Base-by-base conservation (phyloP, 1,140 invertebrate species). In the Drosophila rhopaloa region DNA sequence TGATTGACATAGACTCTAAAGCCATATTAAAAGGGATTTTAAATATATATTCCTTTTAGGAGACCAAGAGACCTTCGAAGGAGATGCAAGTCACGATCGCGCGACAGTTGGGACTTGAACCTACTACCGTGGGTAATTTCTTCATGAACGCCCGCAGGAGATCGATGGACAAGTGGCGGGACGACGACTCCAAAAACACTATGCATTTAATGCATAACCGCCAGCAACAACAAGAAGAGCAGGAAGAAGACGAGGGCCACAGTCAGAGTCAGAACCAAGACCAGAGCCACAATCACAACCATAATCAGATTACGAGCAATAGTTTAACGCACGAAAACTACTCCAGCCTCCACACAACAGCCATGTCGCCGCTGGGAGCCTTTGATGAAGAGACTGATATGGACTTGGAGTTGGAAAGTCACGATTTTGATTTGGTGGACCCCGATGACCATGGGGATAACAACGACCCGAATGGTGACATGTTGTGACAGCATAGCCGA, bases 1-100 rank as follows among this genome's bases (percentile, higher is more conserved):
- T 24, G 24, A 4, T 24, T 24, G 24, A 32, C 5, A 32, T 32
- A 7, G 6, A 32, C 6, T 8, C 6, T 32, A 7, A 32, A 32
- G 7, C 6, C 7, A 32, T 32, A 7, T 32, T 29, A n/a, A 50
- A 16, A 14, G 40, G 8, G 3, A 27, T n/a, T 32, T 13, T 27
- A n/a, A 19, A 32, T 38, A 93, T 19, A 19, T 16, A 10, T 40
- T 14, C 6, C 9, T 58, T 35, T 27, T 29, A 99, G 97, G 99
- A 99, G 95, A 99, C 99, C 59, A 99, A 99, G 93, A 95, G 99
- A 93, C 99, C 99, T 74, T 99, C 98, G 75, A 99, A 99, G 93
- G 99, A 99, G 94, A 99, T 99, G 98, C 99, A 99, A 94, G 97
- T 99, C 79, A 99, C 98, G 76, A 99, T 99, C 93, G 98, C 98